phyloP scores from a whole-genome alignment of 2,888 invertebrate genomes.

The Scaptomyza reducta region DNA sequence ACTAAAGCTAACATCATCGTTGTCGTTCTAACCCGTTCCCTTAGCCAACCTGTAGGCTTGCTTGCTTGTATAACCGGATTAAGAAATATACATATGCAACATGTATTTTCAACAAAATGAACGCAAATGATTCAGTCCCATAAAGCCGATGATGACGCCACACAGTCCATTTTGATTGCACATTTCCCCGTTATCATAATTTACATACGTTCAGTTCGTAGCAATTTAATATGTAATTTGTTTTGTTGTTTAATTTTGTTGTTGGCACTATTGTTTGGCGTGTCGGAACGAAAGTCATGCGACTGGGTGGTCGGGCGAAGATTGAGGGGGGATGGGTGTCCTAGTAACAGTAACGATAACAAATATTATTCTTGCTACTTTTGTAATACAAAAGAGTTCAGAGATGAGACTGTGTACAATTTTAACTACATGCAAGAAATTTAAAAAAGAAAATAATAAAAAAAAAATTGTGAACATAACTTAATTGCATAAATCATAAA shows the following conservation, averaged over 20 bases:
- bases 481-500: constrained; percentile 56
- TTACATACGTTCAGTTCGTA: constrained; percentile 33
- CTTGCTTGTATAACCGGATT: constrained; percentile 20
- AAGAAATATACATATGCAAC: constrained; percentile 28
- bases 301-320: not conserved
- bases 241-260: constrained; percentile 67
- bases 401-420: constrained; percentile 79
- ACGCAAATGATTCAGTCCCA: constrained; percentile 23
- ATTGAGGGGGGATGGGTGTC: constrained; percentile 28
- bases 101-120: constrained; percentile 38
- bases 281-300: constrained; percentile 9
- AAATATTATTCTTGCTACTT: constrained; percentile 73
- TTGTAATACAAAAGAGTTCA: constrained; percentile 74
- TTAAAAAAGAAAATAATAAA: constrained; percentile 44
- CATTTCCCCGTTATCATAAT: constrained; percentile 30
- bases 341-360: constrained; percentile 47
- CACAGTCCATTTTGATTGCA: constrained; percentile 13
- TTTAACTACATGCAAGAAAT: constrained; percentile 68
- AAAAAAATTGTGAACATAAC: constrained; percentile 66
- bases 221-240: constrained; percentile 58
- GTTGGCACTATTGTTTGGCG: constrained; percentile 45
- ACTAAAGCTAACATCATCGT: constrained; percentile 45
- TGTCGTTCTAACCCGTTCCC: constrained; percentile 20
- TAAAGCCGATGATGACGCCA: constrained; percentile 14
- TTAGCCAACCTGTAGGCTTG: constrained; percentile 15